phyloP scores from a whole-genome alignment of 2,888 invertebrate species.

The Phyto melanocephala region DNA sequence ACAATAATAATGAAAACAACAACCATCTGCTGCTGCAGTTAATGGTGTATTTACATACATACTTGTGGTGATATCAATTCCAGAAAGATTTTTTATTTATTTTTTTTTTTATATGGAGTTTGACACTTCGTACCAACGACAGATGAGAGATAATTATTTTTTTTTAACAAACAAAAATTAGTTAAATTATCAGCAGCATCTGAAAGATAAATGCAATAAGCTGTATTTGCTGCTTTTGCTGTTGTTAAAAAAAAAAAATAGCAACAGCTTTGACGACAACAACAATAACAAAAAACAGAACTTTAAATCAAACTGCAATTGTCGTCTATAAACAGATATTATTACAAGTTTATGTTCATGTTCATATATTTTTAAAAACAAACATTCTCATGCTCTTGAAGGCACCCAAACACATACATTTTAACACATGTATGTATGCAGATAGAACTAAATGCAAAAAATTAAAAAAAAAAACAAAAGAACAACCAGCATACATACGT shows the following conservation, averaged over 20 bases:
- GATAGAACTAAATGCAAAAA: slow-evolving; percentile 34
- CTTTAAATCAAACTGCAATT: slow-evolving; percentile 60
- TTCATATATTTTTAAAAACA: slow-evolving; percentile 4
- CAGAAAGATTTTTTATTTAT: too few species aligned
- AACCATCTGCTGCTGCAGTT: slow-evolving; percentile 28
- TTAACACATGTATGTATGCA: neutral
- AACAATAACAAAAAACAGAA: slow-evolving; percentile 20
- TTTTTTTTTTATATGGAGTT: too few species aligned
- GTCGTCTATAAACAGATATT: slow-evolving; percentile 53
- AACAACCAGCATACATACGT: slow-evolving; percentile 11
- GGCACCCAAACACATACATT: neutral
- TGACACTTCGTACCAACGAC: too few species aligned
- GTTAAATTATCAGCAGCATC: too few species aligned
- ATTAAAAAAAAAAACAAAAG: neutral
- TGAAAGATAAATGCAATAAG: neutral
- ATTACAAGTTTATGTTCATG: slow-evolving; percentile 59
- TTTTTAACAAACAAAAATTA: too few species aligned
- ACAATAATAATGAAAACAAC: slow-evolving; percentile 15
- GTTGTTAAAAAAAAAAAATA: too few species aligned
- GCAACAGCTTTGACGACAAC: slow-evolving; percentile 44
- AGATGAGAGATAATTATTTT: too few species aligned
- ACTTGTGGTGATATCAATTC: too few species aligned
- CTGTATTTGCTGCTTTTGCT: slow-evolving; percentile 46
- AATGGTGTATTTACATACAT: neutral
- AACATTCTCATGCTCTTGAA: neutral